These are phyloP conservation scores for Drosophila dunni DNA, from an alignment of 1,140 invertebrate species.

Conservation along the genomic window DNA sequence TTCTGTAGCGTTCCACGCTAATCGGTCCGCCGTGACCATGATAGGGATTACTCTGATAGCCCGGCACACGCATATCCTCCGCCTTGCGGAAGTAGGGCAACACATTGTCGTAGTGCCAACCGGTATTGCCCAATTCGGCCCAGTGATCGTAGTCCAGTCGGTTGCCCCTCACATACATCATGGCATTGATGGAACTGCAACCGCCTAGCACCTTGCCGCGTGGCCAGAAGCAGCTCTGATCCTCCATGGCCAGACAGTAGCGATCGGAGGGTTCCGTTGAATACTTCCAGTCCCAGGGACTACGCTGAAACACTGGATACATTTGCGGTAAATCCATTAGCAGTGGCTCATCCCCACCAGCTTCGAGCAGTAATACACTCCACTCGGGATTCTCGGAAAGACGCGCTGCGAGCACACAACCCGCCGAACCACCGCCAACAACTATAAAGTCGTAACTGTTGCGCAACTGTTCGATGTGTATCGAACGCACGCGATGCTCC, in stretches of 20 bases:
- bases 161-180: slow-evolving; percentile 95
- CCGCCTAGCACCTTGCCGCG: slow-evolving; percentile 93
- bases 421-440: slow-evolving; percentile 93
- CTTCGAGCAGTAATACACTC: slow-evolving; percentile 92
- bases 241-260: slow-evolving; percentile 88
- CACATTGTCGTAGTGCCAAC: slow-evolving; percentile 91
- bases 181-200: slow-evolving; percentile 93
- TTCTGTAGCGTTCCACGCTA: slow-evolving; percentile 88
- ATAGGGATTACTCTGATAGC: slow-evolving; percentile 85
- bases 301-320: slow-evolving; percentile 90
- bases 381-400: slow-evolving; percentile 89
- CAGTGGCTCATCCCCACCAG: slow-evolving; percentile 91
- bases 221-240: slow-evolving; percentile 89
- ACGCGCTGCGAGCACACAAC: slow-evolving; percentile 91
- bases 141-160: slow-evolving; percentile 93
- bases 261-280: slow-evolving; percentile 89
- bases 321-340: slow-evolving; percentile 90
- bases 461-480: slow-evolving; percentile 84
- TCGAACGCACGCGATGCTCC: slow-evolving; percentile 86
- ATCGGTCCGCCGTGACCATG: slow-evolving; percentile 90
- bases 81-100: slow-evolving; percentile 93
- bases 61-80: slow-evolving; percentile 89
- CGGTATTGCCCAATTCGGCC: slow-evolving; percentile 89
- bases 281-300: slow-evolving; percentile 92
- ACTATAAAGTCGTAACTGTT: slow-evolving; percentile 90